phyloP scores from a whole-genome alignment of 2,113 vertebrate genomes.

The Oxyruncus cristatus region DNA sequence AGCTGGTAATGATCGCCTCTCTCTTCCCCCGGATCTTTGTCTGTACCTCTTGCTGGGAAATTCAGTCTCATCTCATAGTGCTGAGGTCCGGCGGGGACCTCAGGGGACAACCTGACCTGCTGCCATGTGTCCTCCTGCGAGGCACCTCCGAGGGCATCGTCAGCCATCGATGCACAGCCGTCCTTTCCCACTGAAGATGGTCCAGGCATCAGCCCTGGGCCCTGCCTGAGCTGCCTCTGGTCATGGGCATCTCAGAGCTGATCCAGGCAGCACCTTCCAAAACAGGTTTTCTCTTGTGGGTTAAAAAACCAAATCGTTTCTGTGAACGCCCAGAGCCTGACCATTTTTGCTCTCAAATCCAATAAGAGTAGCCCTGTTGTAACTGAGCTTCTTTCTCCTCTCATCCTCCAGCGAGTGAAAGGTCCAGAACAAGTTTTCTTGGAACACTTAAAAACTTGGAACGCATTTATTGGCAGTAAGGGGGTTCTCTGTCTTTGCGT shows the following conservation, averaged over 20 bases:
- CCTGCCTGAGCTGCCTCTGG: not conserved
- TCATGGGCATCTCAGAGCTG: fast-evolving
- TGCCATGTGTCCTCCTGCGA: fast-evolving
- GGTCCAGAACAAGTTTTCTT: not conserved
- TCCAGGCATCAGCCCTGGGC: fast-evolving
- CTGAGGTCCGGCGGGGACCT: not conserved
- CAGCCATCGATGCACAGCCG: fast-evolving
- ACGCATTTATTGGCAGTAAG: not conserved
- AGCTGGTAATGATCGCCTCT: fast-evolving
- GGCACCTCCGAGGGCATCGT: fast-evolving
- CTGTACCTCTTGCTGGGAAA: not conserved
- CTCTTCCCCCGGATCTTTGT: not conserved
- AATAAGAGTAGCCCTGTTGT: not conserved
- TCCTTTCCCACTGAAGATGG: not conserved
- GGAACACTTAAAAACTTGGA: not conserved
- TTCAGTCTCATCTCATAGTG: not conserved
- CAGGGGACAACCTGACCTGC: fast-evolving
- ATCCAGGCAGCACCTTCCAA: not conserved
- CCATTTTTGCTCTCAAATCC: not conserved
- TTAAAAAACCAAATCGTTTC: not conserved
- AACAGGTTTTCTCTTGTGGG: not conserved
- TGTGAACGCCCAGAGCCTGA: not conserved
- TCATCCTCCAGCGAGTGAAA: fast-evolving
- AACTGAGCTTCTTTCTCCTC: not conserved
- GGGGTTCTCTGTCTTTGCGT: not conserved